Evolutionary conservation across 2,888 invertebrate genomes (phyloP).

Genomic region (Zhuqinia jingwanae): DNA sequence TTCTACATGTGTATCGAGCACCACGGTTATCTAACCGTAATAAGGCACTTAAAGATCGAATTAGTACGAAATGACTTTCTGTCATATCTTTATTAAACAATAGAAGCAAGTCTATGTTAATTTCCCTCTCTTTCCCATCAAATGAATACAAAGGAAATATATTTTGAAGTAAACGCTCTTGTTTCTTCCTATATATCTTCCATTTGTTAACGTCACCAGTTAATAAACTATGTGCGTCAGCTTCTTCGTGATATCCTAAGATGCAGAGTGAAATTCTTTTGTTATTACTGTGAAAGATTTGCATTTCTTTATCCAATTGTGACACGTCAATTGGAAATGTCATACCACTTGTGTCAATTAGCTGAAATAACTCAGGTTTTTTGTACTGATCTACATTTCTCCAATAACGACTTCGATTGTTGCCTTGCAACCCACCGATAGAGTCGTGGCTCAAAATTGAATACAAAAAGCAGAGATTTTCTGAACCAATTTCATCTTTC

Average conservation of each 20-base stretch:
- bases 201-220: not conserved
- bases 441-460: not conserved
- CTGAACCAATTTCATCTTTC: constrained; percentile 3
- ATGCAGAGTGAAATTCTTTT: not conserved
- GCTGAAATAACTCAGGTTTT: too few relatives aligned
- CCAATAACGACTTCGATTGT: constrained; percentile 6
- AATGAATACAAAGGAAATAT: not conserved
- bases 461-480: constrained; percentile 13
- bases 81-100: not conserved
- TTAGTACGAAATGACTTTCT: constrained; percentile 3
- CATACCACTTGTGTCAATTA: constrained; percentile 7
- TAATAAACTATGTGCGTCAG: not conserved
- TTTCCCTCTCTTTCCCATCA: not conserved
- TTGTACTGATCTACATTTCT: not conserved
- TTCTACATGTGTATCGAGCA: not conserved
- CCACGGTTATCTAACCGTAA: not conserved
- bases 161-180: not conserved
- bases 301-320: not conserved
- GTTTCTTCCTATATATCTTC: not conserved
- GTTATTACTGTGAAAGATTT: not conserved
- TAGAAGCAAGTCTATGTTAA: not conserved
- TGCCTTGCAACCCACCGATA: not conserved
- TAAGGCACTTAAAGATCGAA: not conserved
- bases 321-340: not conserved
- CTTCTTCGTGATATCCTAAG: constrained; percentile 10